These are phyloP conservation scores for Stictonetta naevosa DNA, from an alignment of 2,113 vertebrate species.

Conservation along the genomic window DNA sequence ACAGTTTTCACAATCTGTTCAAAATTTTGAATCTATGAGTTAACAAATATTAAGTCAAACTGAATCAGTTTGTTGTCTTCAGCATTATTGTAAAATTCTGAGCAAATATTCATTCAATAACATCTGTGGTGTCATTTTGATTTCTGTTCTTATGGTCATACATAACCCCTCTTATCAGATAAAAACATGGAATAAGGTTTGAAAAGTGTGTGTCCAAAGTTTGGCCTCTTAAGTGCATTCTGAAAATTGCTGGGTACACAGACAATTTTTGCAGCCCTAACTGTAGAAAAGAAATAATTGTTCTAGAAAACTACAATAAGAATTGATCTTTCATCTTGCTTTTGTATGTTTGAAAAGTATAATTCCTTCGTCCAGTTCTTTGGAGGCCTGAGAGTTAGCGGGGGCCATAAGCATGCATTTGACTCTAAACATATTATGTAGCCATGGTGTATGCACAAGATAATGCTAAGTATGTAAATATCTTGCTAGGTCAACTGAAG, in stretches of 20 bases:
- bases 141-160: not conserved
- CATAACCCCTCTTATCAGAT: not conserved
- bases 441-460: not conserved
- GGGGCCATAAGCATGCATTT: not conserved
- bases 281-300: not conserved
- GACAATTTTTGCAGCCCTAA: not conserved
- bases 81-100: not conserved
- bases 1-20: slow-evolving; percentile 55
- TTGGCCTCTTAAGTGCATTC: not conserved
- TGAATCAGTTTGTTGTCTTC: slow-evolving; percentile 44
- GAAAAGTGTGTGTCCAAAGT: not conserved
- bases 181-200: not conserved
- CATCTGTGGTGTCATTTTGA: not conserved
- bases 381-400: not conserved
- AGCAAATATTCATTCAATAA: not conserved
- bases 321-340: not conserved
- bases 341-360: not conserved
- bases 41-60: slow-evolving; percentile 13
- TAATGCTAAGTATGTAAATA: not conserved
- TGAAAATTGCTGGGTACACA: not conserved
- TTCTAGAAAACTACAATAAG: not conserved
- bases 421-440: not conserved
- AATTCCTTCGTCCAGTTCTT: not conserved
- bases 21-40: slow-evolving; percentile 16
- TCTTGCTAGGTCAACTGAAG: not conserved